These are phyloP conservation scores for Micromesistius poutassou DNA, from an alignment of 2,797 vertebrate genomes.

Conservation along the genomic window DNA sequence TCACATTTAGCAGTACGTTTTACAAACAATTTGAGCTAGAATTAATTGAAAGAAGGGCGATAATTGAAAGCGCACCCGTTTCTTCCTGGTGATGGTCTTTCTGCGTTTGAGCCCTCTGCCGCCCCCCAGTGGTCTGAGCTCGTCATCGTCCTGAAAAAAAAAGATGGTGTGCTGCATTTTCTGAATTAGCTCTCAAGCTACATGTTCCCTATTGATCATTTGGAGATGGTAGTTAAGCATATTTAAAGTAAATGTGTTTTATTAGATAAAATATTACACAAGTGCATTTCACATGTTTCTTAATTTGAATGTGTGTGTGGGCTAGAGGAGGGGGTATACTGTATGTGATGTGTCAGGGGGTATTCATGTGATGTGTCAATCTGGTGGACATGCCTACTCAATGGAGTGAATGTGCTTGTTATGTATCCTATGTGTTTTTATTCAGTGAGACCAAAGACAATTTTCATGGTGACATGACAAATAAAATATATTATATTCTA, in stretches of 20 bases:
- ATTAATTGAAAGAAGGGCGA: neutral
- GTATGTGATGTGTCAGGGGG: too few relatives aligned
- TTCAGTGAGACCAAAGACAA: too few relatives aligned
- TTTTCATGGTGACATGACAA: too few relatives aligned
- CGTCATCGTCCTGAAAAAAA: slow-evolving; percentile 44
- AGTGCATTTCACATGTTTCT: too few relatives aligned
- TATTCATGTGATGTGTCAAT: too few relatives aligned
- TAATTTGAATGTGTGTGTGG: too few relatives aligned
- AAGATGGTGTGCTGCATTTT: neutral
- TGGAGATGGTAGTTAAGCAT: neutral
- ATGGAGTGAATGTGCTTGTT: too few relatives aligned
- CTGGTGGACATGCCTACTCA: too few relatives aligned
- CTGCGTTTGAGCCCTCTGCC: slow-evolving; percentile 41
- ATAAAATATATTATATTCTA: too few relatives aligned
- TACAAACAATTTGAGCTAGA: neutral
- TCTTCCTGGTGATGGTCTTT: slow-evolving; percentile 60
- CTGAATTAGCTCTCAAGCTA: neutral
- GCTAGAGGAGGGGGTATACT: too few relatives aligned
- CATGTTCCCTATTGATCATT: neutral
- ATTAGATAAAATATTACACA: too few relatives aligned
- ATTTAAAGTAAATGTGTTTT: neutral
- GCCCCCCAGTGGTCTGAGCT: slow-evolving; percentile 23
- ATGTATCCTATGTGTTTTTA: too few relatives aligned
- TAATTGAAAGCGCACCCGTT: slow-evolving; percentile 41
- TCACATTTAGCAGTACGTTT: neutral